A percentile compares a stretch with the other conserved stretches of the same genome.
Conservation (phyloP, 2,888 invertebrate species). For the Chironomus riparius region DNA sequence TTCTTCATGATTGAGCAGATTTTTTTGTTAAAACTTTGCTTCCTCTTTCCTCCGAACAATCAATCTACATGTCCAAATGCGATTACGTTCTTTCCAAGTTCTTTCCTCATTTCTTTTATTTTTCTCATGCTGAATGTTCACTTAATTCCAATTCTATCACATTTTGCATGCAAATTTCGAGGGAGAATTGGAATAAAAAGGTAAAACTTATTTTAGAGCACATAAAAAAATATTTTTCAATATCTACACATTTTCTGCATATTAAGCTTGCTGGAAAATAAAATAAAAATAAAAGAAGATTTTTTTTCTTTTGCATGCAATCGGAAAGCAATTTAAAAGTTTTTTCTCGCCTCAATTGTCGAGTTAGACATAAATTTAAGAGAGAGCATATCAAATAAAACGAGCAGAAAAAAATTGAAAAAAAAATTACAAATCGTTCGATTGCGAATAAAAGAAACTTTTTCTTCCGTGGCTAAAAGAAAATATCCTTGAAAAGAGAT, state of each 20-base stretch:
- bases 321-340: constrained; percentile 4
- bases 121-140: neutral
- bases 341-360: neutral
- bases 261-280: neutral
- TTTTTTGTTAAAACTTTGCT: neutral
- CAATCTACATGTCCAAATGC: neutral
- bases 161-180: constrained; percentile 4
- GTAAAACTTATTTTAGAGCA: neutral
- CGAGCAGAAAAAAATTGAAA: too few relatives aligned
- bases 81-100: constrained; percentile 3
- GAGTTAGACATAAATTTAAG: neutral
- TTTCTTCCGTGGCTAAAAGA: too few relatives aligned
- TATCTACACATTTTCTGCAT: neutral
- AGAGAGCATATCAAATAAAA: neutral
- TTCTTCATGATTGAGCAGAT: neutral
- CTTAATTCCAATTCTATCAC: neutral
- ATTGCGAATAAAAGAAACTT: too few relatives aligned
- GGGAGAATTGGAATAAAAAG: neutral
- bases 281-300: neutral
- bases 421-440: too few relatives aligned
- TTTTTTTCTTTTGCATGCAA: neutral
- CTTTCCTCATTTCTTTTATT: neutral
- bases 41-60: neutral
- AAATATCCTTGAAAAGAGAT: too few relatives aligned
- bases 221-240: neutral